These are phyloP conservation scores for Emydoidea blandingii DNA, from an alignment of 2,797 vertebrate species.

Conservation along the genomic window DNA sequence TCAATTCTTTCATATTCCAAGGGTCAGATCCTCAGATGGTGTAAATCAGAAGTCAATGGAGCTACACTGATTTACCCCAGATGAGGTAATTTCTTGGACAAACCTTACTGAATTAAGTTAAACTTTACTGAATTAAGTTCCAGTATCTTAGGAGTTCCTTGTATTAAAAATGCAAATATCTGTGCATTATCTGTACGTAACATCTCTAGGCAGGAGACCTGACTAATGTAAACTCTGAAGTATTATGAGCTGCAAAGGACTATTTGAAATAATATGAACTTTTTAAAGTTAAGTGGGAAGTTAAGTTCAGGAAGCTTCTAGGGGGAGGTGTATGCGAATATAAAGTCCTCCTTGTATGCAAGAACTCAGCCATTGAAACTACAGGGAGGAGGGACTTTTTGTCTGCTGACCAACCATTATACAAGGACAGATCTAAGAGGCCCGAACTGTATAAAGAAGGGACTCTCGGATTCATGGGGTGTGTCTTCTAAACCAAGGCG, in stretches of 20 bases:
- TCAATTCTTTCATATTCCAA: not conserved
- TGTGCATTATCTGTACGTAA: not conserved
- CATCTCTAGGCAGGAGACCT: not conserved
- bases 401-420: not conserved
- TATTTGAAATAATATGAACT: not conserved
- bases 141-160: not conserved
- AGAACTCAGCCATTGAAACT: not conserved
- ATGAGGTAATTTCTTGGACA: not conserved
- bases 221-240: not conserved
- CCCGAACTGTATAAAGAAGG: not conserved
- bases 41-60: not conserved
- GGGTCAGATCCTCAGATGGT: not conserved
- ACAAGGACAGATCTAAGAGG: not conserved
- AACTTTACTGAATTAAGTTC: not conserved
- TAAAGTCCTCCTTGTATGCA: not conserved
- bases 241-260: not conserved
- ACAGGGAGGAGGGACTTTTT: not conserved
- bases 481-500: not conserved
- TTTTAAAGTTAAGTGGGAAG: not conserved
- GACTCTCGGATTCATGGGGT: not conserved
- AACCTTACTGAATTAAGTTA: not conserved
- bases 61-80: not conserved
- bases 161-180: not conserved
- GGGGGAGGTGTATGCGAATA: not conserved
- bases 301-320: not conserved